Evolutionary conservation across 2,113 vertebrate genomes (phyloP).

Genomic region (Tachuris rubrigastra): DNA sequence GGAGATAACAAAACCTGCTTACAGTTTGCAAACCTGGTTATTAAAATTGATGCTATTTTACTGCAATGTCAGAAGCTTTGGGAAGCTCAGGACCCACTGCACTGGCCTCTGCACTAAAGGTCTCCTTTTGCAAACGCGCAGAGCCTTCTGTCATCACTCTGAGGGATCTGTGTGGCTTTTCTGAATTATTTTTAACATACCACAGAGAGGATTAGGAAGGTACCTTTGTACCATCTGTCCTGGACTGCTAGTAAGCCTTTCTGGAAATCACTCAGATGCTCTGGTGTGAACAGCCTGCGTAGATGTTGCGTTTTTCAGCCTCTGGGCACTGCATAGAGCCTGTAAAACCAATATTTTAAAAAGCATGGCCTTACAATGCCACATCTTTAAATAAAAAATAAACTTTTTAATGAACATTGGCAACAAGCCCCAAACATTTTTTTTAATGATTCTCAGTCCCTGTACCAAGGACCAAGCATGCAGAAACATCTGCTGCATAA

Average conservation of each 20-base stretch:
- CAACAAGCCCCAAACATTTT: neutral
- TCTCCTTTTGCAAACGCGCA: neutral
- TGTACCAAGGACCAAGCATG: neutral
- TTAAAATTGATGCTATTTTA: neutral
- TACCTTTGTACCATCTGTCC: neutral
- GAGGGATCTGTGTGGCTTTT: neutral
- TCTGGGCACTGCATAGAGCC: neutral
- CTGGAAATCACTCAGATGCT: neutral
- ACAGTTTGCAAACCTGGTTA: neutral
- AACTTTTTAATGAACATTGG: neutral
- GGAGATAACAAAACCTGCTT: neutral
- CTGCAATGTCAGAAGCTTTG: neutral
- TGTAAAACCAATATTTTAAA: neutral
- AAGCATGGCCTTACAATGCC: neutral
- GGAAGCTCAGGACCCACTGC: neutral
- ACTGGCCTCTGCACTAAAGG: neutral
- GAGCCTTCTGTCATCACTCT: accelerated
- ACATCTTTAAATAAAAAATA: neutral
- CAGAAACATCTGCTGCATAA: neutral
- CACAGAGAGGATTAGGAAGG: neutral
- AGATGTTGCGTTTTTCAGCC: neutral
- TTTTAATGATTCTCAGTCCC: neutral
- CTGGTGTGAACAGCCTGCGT: neutral
- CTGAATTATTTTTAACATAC: neutral
- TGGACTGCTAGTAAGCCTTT: neutral